Percentiles rank a stretch among this genome's conserved stretches.
phyloP scores from a whole-genome alignment of 2,113 vertebrate genomes.

The Ginglymostoma cirratum region DNA sequence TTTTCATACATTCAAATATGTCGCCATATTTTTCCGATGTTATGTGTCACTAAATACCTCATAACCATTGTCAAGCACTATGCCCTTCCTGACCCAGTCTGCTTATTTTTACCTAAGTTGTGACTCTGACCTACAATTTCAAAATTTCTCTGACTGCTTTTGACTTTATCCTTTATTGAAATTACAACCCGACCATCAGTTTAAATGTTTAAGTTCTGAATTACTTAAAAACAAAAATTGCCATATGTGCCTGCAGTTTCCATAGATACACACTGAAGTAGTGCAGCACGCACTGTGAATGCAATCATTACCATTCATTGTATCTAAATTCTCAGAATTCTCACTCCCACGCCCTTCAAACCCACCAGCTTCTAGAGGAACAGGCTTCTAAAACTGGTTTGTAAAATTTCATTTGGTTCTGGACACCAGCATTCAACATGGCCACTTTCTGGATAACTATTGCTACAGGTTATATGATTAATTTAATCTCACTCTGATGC shows the following conservation, averaged over 20 bases:
- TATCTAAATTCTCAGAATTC: conserved; percentile 5
- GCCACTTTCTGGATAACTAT: not conserved
- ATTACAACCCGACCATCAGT: not conserved
- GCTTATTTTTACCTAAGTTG: not conserved
- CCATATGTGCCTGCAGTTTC: not conserved
- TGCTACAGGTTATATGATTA: not conserved
- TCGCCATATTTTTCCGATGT: not conserved
- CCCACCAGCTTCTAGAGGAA: not conserved
- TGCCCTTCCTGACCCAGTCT: not conserved
- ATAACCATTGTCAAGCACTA: not conserved
- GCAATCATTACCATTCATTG: not conserved
- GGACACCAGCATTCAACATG: not conserved
- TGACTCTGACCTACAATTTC: not conserved
- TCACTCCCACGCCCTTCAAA: not conserved
- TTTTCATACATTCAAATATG: no score
- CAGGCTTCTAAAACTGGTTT: not conserved
- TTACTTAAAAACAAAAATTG: not conserved
- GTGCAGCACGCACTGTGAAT: not conserved
- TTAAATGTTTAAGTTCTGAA: not conserved
- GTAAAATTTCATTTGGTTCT: not conserved
- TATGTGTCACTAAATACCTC: not conserved
- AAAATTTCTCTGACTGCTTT: not conserved
- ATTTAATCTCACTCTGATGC: not conserved
- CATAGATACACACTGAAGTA: conserved; percentile 8
- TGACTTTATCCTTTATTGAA: not conserved